Base-by-base conservation (phyloP, 2,113 vertebrate species). In the Phrynocephalus versicolor region DNA sequence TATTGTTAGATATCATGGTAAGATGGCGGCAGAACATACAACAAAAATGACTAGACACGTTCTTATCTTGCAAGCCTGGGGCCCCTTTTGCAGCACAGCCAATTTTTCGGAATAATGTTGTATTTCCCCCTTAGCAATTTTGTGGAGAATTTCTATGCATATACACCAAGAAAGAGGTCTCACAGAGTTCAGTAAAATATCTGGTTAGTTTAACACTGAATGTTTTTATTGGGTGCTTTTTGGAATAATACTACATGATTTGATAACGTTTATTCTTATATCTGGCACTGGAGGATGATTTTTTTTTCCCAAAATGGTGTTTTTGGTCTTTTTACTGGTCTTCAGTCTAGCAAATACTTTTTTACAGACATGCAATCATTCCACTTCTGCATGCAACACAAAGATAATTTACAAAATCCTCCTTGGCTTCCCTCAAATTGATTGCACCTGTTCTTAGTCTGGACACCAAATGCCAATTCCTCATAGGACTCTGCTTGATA, bases 401-500 rank as follows among this genome's bases (percentile, higher is more conserved):
- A 45, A 80, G 16, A 82, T 82, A 74, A 33, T 82, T 88, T 88
- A 30, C 55, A 87, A 70, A 19, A 73, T 16, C 67, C 6, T 85
- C 25, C 67, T 23, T 30, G n/a, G 16, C 70, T 27, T 85, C n/a
- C 21, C 45, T 79, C 90, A 81, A 33, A 83, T 88, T 84, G 84
- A 65, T 75, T 90, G 57, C 73, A 87, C 87, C n/a, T 41, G 33
- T 77, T 89, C 84, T 86, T 45, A 81, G 64, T 86, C 87, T 90
- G 82, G 45, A 92, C 92, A 71, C 35, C 51, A 87, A 87, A 27
- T 35, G 41, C 76, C 79, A 88, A 89, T 92, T 91, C 90, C 82
- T 93, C 80, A 90, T 65, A 83, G 88, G 86, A 88, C 87, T 87
- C 76, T 75, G 90, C 89, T 89, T 76, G 82, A 93, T 86, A 92